phyloP scores from a whole-genome alignment of 2,113 vertebrate genomes.

The Trogon surrucura region DNA sequence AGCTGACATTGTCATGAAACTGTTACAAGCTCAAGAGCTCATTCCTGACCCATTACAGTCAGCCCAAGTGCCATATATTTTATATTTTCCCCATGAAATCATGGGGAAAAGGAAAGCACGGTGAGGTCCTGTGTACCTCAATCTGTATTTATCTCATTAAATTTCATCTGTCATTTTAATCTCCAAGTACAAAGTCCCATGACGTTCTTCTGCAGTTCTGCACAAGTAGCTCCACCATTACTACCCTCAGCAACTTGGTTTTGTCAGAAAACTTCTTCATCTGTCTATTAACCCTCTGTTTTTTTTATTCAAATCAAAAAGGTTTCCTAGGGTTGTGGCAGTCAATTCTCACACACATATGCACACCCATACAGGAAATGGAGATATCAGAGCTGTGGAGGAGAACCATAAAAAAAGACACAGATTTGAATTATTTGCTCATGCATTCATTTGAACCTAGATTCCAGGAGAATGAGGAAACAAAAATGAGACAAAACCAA shows the following conservation, averaged over 20 bases:
- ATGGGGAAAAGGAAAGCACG: not conserved
- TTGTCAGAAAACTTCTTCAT: not conserved
- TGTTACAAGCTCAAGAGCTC: not conserved
- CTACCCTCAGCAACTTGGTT: not conserved
- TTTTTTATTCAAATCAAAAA: not conserved
- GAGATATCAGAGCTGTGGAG: not conserved
- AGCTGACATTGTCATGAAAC: not conserved
- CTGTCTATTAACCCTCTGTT: not conserved
- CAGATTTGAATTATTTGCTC: conserved; percentile 27
- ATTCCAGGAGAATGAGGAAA: not conserved
- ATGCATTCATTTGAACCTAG: conserved; percentile 28
- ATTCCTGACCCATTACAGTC: not conserved
- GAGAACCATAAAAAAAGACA: conserved; percentile 22
- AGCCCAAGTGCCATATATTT: not conserved
- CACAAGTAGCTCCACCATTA: not conserved
- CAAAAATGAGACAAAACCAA: conserved; percentile 35
- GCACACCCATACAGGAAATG: not conserved
- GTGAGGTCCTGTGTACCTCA: not conserved
- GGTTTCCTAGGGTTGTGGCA: not conserved
- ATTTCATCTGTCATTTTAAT: not conserved
- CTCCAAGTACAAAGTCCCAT: not conserved
- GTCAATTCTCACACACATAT: not conserved
- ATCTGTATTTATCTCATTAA: not conserved
- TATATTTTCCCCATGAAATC: not conserved
- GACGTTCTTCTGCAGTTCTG: not conserved